Evolutionary conservation across 1,140 invertebrate species (phyloP).

Genomic region (Lasioglossum albipes): DNA sequence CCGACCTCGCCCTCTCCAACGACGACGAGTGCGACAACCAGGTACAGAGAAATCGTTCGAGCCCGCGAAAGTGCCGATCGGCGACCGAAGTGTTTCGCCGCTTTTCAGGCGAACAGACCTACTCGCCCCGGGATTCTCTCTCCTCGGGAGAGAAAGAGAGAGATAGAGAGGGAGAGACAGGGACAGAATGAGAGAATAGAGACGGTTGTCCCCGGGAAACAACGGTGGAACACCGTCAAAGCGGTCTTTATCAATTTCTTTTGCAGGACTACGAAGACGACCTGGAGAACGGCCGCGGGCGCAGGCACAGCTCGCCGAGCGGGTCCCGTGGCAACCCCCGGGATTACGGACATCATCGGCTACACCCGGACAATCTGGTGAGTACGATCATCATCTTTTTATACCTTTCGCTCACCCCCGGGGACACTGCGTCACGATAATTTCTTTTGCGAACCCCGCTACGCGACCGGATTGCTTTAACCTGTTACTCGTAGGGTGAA

Average conservation of each 20-base stretch:
- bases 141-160: too few species aligned
- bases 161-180: too few species aligned
- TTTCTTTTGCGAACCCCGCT: not conserved
- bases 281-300: constrained; percentile 74
- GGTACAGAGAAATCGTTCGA: constrained; percentile 72
- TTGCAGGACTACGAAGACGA: constrained; percentile 78
- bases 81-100: not conserved
- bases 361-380: constrained; percentile 78
- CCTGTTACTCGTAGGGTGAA: too few species aligned
- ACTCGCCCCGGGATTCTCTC: too few species aligned
- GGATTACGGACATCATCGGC: constrained; percentile 76
- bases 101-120: too few species aligned
- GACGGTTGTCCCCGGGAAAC: too few species aligned
- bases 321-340: constrained; percentile 74
- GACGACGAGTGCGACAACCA: constrained; percentile 80
- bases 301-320: constrained; percentile 77
- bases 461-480: too few species aligned
- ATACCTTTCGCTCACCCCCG: not conserved
- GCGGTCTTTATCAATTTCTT: constrained; percentile 42
- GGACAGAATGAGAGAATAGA: too few species aligned
- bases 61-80: not conserved
- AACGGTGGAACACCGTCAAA: constrained; percentile 10
- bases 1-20: constrained; percentile 80
- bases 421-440: not conserved
- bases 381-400: constrained; percentile 52